A percentile compares a stretch with the other conserved stretches of the same genome.
phyloP scores from a whole-genome alignment of 1,140 invertebrate species.

The Lamellibrachia luymesi region DNA sequence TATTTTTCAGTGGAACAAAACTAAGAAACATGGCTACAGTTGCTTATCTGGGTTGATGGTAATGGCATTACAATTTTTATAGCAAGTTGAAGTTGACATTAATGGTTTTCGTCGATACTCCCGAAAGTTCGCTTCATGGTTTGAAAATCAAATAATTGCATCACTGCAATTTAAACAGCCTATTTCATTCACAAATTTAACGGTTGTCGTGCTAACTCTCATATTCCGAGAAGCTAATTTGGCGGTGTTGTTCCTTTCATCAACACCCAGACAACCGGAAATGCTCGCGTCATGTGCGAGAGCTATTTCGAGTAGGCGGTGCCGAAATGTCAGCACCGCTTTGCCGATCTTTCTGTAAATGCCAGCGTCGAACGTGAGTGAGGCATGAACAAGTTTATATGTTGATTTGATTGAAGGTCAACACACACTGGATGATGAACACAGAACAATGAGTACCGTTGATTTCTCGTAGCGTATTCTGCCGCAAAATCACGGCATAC shows the following conservation, averaged over 20 bases:
- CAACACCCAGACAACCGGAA: neutral
- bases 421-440: neutral
- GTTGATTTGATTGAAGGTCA: neutral
- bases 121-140: too few species aligned
- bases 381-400: neutral
- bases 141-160: too few species aligned
- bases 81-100: too few species aligned
- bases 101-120: too few species aligned
- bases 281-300: neutral
- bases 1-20: too few species aligned
- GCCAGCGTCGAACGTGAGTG: neutral
- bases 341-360: neutral
- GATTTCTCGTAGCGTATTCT: neutral
- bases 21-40: too few species aligned
- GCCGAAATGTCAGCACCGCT: neutral
- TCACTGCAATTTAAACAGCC: too few species aligned
- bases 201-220: too few species aligned
- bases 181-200: too few species aligned
- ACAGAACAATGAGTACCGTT: neutral
- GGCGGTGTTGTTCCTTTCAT: neutral
- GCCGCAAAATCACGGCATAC: neutral
- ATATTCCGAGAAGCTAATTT: neutral
- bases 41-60: too few species aligned
- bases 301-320: neutral
- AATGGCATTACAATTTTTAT: too few species aligned